Percentiles rank a stretch among this genome's conserved stretches.
phyloP scores from a whole-genome alignment of 2,888 invertebrate genomes.

The Tupiocoris notatus region DNA sequence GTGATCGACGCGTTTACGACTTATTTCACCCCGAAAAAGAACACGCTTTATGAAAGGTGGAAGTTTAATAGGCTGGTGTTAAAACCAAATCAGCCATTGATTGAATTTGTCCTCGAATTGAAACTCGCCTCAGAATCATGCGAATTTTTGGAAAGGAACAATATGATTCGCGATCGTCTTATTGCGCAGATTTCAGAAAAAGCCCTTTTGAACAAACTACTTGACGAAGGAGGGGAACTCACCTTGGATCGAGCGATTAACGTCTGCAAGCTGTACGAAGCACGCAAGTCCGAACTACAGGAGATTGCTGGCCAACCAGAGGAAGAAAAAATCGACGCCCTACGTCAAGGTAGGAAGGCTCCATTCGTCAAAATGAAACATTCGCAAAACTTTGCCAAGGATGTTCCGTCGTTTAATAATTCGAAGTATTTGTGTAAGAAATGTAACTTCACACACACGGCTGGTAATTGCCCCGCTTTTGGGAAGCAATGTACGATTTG shows the following conservation, averaged over 20 bases:
- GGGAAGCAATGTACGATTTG: neutral
- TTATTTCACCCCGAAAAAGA: conserved; percentile 7
- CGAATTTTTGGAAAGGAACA: conserved; percentile 7
- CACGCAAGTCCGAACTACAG: neutral
- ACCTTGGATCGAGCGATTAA: neutral
- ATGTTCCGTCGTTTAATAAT: neutral
- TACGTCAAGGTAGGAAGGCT: neutral
- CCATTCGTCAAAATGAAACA: neutral
- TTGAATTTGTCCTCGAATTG: neutral
- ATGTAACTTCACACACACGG: neutral
- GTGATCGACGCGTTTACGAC: neutral
- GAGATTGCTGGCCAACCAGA: neutral
- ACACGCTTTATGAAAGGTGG: conserved; percentile 5
- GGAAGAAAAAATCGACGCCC: neutral
- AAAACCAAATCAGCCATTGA: neutral
- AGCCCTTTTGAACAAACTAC: neutral
- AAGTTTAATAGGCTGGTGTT: neutral
- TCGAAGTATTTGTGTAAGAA: conserved; percentile 4
- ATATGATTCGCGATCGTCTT: conserved; percentile 9
- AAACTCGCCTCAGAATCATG: conserved; percentile 10
- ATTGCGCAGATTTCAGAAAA: neutral
- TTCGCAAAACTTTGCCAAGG: neutral
- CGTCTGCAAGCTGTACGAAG: neutral
- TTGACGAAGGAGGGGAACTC: neutral
- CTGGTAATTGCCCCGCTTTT: neutral